Base-by-base conservation (phyloP, 30 jellyfish, hydroid and myxozoan species). In the Turritopsis dohrnii region DNA sequence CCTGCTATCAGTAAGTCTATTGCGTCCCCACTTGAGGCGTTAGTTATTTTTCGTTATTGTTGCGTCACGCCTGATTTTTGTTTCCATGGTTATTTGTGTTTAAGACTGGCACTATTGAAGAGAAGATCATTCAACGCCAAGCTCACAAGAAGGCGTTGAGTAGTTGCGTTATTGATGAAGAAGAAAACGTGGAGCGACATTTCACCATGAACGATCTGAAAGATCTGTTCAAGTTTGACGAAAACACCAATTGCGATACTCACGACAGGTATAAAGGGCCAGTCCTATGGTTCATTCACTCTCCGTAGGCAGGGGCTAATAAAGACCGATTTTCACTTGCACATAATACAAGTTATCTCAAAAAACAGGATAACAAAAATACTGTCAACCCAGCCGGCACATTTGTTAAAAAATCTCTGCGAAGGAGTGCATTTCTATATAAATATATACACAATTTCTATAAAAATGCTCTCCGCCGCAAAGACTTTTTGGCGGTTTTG, bases 141-240 rank as follows among this genome's bases (percentile, higher is more conserved):
- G 97, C 98, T 1, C 99, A 95, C 83, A 95, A 95, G 95, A 95
- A 95, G 81, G 98, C 99, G 25, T 74, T 95, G 86, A 95, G 99
- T 86, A 95, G 99, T 80, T 95, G 99, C 28, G 99, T 95, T 1
- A 98, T 95, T 27, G 99, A 95, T 73, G 98, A 95, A 84, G 96
- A 75, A 73, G 96, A 87, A 74, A 96, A 95, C 83, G 99, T 95
- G 18, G 99, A 90, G 66, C 76, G 99, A 53, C 98, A 90, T 66
- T 95, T 95, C 81, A 85, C 99, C 19, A 29, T 88, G 53, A 88
- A 85, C 65, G 99, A 95, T 29, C 81, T 95, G 81, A 89, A 88
- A 77, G 99, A 95, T 77, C 90, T 95, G 26, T 95, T 95, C 82
- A 79, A 81, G 1, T 89, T 79, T 65, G 89, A 89, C 81, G 93